A percentile compares a stretch with the other conserved stretches of the same genome.
These are phyloP conservation scores for Drosophila longiperda DNA, from an alignment of 2,888 invertebrate genomes.

Conservation along the genomic window DNA sequence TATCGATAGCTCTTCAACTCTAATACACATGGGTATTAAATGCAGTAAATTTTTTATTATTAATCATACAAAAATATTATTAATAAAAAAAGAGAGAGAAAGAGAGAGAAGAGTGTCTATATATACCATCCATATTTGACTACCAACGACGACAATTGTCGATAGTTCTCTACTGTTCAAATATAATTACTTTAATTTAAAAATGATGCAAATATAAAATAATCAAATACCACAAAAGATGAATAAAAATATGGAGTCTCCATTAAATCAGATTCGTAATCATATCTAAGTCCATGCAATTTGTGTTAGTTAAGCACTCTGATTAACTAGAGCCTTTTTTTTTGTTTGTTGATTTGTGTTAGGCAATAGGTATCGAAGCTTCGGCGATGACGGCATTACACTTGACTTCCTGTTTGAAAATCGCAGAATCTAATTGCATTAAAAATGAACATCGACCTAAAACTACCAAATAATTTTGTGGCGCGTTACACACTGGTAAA, in stretches of 20 bases:
- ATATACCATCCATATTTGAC: neutral
- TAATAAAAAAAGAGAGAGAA: neutral
- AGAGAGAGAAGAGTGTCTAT: too few species aligned
- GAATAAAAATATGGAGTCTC: neutral
- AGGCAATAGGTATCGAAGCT: constrained; percentile 7
- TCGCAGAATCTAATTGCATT: constrained; percentile 43
- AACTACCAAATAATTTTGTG: constrained; percentile 42
- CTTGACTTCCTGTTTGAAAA: constrained; percentile 45
- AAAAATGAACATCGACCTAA: constrained; percentile 38
- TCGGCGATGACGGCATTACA: constrained; percentile 28
- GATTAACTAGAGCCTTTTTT: neutral
- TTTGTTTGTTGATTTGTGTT: neutral
- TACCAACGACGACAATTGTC: neutral
- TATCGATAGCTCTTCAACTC: neutral
- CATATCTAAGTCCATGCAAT: neutral
- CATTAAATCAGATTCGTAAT: neutral
- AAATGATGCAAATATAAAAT: neutral
- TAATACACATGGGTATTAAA: too few species aligned
- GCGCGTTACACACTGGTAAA: constrained; percentile 20
- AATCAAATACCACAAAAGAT: neutral
- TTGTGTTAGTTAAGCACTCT: neutral
- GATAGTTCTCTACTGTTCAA: neutral
- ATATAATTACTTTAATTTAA: neutral
- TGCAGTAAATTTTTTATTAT: neutral
- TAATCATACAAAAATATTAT: neutral